Evolutionary conservation across 2,113 vertebrate genomes (phyloP).

Genomic region (Brachyhypopomus occidentalis): DNA sequence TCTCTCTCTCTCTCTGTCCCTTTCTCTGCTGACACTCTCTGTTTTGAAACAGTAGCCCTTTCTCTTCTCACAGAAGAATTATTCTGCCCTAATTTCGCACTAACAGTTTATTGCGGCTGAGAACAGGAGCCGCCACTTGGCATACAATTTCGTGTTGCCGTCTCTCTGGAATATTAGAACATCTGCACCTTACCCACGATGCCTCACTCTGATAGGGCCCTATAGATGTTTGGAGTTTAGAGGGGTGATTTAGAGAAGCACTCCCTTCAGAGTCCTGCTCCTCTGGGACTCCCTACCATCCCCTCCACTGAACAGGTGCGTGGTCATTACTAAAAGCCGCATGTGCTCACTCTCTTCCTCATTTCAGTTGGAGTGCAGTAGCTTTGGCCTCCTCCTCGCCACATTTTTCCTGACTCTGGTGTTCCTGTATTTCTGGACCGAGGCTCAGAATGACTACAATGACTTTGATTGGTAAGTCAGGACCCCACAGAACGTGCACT

Average conservation of each 20-base stretch:
- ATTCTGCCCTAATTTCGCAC: not conserved
- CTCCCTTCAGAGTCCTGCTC: not conserved
- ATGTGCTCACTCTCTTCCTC: conserved; percentile 6
- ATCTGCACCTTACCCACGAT: not conserved
- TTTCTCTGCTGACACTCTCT: conserved; percentile 16
- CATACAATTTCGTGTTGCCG: not conserved
- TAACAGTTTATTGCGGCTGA: not conserved
- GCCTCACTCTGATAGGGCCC: not conserved
- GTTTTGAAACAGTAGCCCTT: conserved; percentile 12
- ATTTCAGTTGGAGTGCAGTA: conserved; percentile 74
- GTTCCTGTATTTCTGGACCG: conserved; percentile 86
- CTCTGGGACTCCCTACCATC: not conserved
- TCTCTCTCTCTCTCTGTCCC: too few species aligned
- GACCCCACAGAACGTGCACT: too few species aligned
- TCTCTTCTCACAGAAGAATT: not conserved
- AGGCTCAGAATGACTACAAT: conserved; percentile 89
- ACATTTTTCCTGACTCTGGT: conserved; percentile 81
- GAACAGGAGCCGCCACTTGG: too few species aligned
- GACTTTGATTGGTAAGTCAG: conserved; percentile 88
- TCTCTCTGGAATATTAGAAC: not conserved
- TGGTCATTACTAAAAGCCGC: not conserved
- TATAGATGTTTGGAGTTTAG: not conserved
- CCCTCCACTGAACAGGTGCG: not conserved
- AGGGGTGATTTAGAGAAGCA: not conserved
- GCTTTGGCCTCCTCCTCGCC: conserved; percentile 76